Evolutionary conservation across 2,113 vertebrate species (phyloP).

Genomic region (Lophura nycthemera): DNA sequence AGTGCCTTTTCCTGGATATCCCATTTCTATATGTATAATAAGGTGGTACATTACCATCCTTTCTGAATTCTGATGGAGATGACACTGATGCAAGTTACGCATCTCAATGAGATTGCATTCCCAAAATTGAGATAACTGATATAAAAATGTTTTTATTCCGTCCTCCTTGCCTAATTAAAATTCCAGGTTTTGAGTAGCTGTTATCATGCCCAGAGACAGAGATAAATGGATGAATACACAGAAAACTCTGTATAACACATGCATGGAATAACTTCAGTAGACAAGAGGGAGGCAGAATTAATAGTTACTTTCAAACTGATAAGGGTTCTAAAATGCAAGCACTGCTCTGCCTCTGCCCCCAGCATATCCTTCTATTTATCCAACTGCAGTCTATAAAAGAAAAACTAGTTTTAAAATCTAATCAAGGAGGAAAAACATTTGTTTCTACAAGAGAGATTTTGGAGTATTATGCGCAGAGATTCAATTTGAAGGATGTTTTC

Average conservation of each 20-base stretch:
- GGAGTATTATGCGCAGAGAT: not conserved
- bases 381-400: not conserved
- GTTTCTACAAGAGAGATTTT: not conserved
- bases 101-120: conserved; percentile 60
- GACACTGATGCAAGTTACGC: conserved; percentile 71
- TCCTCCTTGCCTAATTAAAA: conserved; percentile 76
- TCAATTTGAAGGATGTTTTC: not conserved
- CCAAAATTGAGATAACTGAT: conserved; percentile 65
- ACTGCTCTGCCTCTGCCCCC: not conserved
- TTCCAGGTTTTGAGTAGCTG: conserved; percentile 71
- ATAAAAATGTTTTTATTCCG: conserved; percentile 54
- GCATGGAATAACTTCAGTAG: conserved; percentile 57
- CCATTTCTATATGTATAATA: conserved; percentile 14
- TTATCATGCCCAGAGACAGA: conserved; percentile 64
- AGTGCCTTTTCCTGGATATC: conserved; percentile 28
- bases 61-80: conserved; percentile 71
- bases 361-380: conserved; percentile 2
- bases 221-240: conserved; percentile 68
- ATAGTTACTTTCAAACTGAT: conserved; percentile 29
- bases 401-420: conserved; percentile 20
- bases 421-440: not conserved
- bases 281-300: conserved; percentile 59
- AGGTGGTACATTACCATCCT: conserved; percentile 47
- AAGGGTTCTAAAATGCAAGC: conserved; percentile 24
- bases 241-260: conserved; percentile 68